Conservation (phyloP, 1,140 invertebrate species). For the Lucilia cuprina region DNA sequence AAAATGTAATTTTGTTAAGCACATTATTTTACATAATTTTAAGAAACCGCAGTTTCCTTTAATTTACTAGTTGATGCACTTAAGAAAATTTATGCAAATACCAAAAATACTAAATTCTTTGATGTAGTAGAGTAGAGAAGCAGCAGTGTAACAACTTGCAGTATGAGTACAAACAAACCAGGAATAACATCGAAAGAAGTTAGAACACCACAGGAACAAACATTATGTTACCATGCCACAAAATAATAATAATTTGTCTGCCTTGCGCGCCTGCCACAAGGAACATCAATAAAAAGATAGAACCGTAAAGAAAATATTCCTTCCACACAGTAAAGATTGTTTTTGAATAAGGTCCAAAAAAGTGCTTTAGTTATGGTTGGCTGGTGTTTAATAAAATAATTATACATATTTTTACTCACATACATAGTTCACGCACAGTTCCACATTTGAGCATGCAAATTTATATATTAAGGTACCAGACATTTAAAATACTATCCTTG, state of each 20-base stretch:
- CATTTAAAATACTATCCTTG: no score
- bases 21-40: constrained; percentile 33
- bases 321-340: background rate
- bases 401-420: background rate
- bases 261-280: background rate
- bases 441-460: no score
- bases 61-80: constrained; percentile 61
- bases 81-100: constrained; percentile 62
- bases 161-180: background rate
- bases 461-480: no score
- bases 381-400: background rate
- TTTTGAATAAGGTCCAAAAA: background rate
- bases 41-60: constrained; percentile 32
- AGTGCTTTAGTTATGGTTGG: background rate
- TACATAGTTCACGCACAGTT: background rate
- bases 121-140: background rate
- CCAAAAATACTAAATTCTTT: constrained; percentile 46
- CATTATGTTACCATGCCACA: background rate
- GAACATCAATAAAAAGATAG: background rate
- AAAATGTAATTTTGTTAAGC: constrained; percentile 33
- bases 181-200: background rate
- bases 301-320: background rate
- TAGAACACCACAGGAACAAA: background rate
- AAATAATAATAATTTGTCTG: background rate
- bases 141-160: no score